Evolutionary conservation across 2,797 vertebrate genomes (phyloP), one percentile per base, ranked within the genome.

Genomic region (Acanthurus leucopareius): DNA sequence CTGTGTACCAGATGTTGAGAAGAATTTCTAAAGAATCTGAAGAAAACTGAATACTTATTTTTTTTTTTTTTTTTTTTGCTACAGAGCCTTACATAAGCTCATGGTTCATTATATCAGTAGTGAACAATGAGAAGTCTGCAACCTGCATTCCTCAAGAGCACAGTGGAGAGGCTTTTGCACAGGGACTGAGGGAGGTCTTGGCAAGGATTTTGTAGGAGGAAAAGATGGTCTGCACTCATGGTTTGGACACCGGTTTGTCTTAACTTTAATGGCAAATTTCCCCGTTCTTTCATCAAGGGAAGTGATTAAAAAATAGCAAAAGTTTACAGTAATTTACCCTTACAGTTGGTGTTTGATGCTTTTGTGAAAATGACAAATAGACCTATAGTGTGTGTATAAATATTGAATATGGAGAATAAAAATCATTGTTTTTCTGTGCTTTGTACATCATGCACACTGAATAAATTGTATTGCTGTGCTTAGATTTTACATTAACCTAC

Each of bases 91-190:
- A 54, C 71, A 69, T 79, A 42, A 85, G 81, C 56, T 52, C 56
- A 51, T 54, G 73, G 78, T 83, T 87, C 82, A 88, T 89, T 90
- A 73, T 75, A 83, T 74, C 59, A 70, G 74, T 67, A 64, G 70
- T 75, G 85, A 75, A 90, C 74, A 86, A 82, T 85, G 79, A 84
- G 66, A 66, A 79, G 62, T 72, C 70, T 76, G 65, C 70, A 92
- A 79, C 83, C 79, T 77, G 70, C 47, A 72, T 70, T 73, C 16
- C 83, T 52, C 76, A 68, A 70, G 86, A 84, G 72, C 63, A 75
- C 53, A 83, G 10, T 70, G 48, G 60, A 81, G 73, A 86, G 75
- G 62, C 67, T 78, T 75, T 67, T 85, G 77, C 78, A 83, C 16
- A 80, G 80, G 72, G 84, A 83, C 61, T 63, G 72, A 72, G 80